phyloP scores from a whole-genome alignment of 2,797 vertebrate genomes.

The Apogon talboti region DNA sequence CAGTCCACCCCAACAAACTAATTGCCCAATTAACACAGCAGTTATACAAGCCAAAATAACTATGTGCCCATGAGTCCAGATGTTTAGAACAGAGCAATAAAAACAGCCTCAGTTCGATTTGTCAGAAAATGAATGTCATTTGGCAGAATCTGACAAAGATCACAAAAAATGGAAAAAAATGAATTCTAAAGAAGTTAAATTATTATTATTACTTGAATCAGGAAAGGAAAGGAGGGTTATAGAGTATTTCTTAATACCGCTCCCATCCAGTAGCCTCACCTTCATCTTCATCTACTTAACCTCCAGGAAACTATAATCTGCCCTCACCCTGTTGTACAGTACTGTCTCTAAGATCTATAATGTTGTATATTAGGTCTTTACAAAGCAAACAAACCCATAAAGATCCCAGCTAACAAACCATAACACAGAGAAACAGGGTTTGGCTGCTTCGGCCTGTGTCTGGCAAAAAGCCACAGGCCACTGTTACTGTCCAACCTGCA shows the following conservation, averaged over 20 bases:
- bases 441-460: conserved; percentile 23
- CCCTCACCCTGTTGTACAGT: conserved; percentile 18
- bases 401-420: conserved; percentile 26
- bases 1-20: too few relatives aligned
- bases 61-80: too few relatives aligned
- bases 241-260: conserved; percentile 5
- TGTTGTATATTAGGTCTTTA: conserved; percentile 21
- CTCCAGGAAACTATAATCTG: conserved; percentile 34
- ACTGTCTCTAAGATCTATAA: conserved; percentile 20
- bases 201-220: background rate
- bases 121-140: too few relatives aligned
- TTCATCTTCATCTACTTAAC: conserved; percentile 15
- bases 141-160: background rate
- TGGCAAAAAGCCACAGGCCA: conserved; percentile 50
- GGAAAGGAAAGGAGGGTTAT: background rate
- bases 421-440: conserved; percentile 24
- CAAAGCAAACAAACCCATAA: conserved; percentile 29
- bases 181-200: too few relatives aligned
- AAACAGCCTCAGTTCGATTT: too few relatives aligned
- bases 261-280: conserved; percentile 11
- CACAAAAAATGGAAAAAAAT: background rate
- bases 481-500: conserved; percentile 21
- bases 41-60: too few relatives aligned
- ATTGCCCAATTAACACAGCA: too few relatives aligned
- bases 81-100: too few relatives aligned